Base-by-base conservation (phyloP, 2,797 vertebrate genomes). In the Protosalanx chinensis region DNA sequence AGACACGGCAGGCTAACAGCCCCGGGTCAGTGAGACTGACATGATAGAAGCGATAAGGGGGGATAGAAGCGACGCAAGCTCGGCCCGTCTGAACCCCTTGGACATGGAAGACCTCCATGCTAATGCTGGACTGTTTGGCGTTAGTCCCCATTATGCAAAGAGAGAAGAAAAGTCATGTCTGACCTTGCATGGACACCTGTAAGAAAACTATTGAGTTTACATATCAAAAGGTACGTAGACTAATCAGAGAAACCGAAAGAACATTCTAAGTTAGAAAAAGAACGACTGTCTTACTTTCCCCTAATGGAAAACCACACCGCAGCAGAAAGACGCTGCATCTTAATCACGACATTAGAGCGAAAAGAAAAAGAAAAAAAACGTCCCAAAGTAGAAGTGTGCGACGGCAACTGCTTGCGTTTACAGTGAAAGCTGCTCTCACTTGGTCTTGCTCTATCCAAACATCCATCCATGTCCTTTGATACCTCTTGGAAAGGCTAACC, bases 391-490 rank as follows among this genome's bases (percentile, higher is more conserved):
- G 23, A 30, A 15, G 20, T 71, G 77, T 74, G 72, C 72, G 41
- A 4, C 4, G 62, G 71, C 10, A 72, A 77, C 71, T 73, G 75
- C 79, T 71, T 71, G 67, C 78, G 72, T 58, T 79, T 72, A 80
- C 79, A 53, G 73, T 51, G 77, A 67, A 33, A 80, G 79, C 71
- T 71, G 6, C 60, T 53, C 29, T 46, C 32, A 0, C 3, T 0
- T 7, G 18, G 70, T 1, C 57, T 32, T 67, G 76, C 75, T 70
- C 63, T 76, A 68, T 71, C 72, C 72, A 73, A 66, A 58, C 78
- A 74, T 58, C 70, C 80, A 84, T 87, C 84, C 78, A 79, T 83
- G 84, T 85, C 82, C 84, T 85, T 78, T 64, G 53, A 62, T 84
- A 84, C 86, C 81, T 78, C 78, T 68, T 84, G 82, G 81, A 85